phyloP scores from a whole-genome alignment of 37 sponge, comb jelly and placozoan genomes.

The Ephydatia muelleri region DNA sequence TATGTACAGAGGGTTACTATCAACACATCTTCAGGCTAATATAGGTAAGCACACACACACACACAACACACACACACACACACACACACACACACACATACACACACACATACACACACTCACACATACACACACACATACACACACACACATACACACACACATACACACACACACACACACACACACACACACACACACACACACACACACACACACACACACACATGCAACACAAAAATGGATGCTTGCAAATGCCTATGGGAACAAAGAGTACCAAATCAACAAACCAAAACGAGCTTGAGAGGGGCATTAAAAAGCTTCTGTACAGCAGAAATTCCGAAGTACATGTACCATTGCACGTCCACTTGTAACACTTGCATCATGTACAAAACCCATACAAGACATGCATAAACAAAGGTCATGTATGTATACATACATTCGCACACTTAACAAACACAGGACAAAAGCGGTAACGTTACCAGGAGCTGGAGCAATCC shows the following conservation, averaged over 20 bases:
- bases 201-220: not conserved
- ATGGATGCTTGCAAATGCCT: too few relatives aligned
- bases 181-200: slow-evolving; percentile 18
- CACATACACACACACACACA: not conserved
- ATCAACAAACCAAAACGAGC: too few relatives aligned
- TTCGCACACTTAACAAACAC: too few relatives aligned
- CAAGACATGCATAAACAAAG: not conserved
- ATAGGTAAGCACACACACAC: slow-evolving; percentile 7
- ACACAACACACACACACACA: slow-evolving; percentile 15
- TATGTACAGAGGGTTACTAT: not conserved
- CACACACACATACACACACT: not conserved
- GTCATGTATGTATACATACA: not conserved
- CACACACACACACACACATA: slow-evolving; percentile 11
- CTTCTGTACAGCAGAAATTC: too few relatives aligned
- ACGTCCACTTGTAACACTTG: too few relatives aligned
- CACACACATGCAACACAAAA: too few relatives aligned
- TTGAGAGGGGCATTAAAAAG: too few relatives aligned
- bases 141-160: slow-evolving; percentile 13
- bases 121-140: not conserved
- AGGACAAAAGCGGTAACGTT: too few relatives aligned
- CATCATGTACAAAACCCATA: not conserved
- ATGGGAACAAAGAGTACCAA: too few relatives aligned
- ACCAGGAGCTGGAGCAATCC: not conserved
- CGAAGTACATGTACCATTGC: too few relatives aligned
- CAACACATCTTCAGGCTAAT: slow-evolving; percentile 19